A percentile compares a stretch with the other conserved stretches of the same genome.
phyloP scores from a whole-genome alignment of 2,797 vertebrate species.

The Orestias chungarensis region DNA sequence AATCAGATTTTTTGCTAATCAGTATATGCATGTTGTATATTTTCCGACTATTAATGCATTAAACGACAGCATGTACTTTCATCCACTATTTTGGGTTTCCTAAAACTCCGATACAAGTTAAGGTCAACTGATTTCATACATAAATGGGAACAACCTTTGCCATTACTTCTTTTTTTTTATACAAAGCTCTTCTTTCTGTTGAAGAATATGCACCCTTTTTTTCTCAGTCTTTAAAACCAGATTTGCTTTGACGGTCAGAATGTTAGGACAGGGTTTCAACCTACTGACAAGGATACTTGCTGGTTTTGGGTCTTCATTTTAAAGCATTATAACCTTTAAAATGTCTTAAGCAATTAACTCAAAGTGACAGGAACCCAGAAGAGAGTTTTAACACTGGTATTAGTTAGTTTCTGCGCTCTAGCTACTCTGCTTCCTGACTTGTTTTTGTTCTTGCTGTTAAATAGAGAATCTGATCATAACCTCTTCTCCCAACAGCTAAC shows the following conservation, averaged over 20 bases:
- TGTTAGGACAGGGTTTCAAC: too few relatives aligned
- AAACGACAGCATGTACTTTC: background rate
- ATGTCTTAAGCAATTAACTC: too few relatives aligned
- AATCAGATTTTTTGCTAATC: background rate
- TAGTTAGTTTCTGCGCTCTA: conserved; percentile 3
- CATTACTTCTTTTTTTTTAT: background rate
- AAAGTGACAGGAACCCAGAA: background rate
- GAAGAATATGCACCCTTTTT: background rate
- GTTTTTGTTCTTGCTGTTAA: background rate
- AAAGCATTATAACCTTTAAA: background rate
- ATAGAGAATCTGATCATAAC: conserved; percentile 34
- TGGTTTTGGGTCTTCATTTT: background rate
- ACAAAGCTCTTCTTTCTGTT: background rate
- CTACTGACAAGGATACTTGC: too few relatives aligned
- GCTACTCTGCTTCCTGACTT: background rate
- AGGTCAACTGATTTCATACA: background rate
- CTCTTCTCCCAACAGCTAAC: conserved; percentile 37
- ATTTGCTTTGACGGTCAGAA: too few relatives aligned
- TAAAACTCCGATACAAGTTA: background rate
- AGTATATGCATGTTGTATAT: background rate
- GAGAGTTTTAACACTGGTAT: background rate
- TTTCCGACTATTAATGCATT: background rate
- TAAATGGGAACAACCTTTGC: background rate
- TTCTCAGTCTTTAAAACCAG: background rate
- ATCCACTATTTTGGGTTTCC: background rate